Base-by-base conservation (phyloP, 2,113 vertebrate genomes). In the Eolophus roseicapilla region DNA sequence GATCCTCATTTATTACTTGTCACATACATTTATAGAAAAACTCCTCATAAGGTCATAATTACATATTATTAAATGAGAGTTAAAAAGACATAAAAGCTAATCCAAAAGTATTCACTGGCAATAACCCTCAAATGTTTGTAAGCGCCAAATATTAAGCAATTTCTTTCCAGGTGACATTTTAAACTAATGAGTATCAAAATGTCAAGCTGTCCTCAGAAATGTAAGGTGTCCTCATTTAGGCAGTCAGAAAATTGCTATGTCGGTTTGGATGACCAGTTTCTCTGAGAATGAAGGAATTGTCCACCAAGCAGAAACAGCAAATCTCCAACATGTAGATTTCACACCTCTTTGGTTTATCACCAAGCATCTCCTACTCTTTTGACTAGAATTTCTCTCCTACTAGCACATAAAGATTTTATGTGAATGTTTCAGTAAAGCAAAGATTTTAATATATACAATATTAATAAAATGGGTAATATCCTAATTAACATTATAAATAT, bases 111-210 rank as follows among this genome's bases (percentile, higher is more conserved):
- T 81, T 86, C 47, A 53, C 27, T 80, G 76, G 12, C 37, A 91
- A 87, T 89, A 94, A 67, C 18, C 7, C 21, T 83, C 62, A 91
- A 80, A 78, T 6, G 3, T 74, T 94, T 76, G 4, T 33, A 89
- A 87, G 57, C 44, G 67, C 41, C 49, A 88, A 84, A 92, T 70
- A 29, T 87, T 77, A 94, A 25, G 27, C 11, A 5, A 91, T 69
- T 94, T 91, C 25, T 92, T 96, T 96, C 86, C 83, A 96, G 65
- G 94, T 91, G 76, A 93, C 75, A 82, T 93, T 94, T 94, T 68
- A 88, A 93, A 94, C 28, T 95, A 92, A 94, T 83, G 71, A 86
- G 20, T 49, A 90, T 80, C 79, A 87, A 97, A 96, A 96, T 92
- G 83, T 91, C 86, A 93, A 7, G 14, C 33, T 77, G 35, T 71